Percentiles rank a stretch among this genome's conserved stretches.
phyloP scores from a whole-genome alignment of 2,797 vertebrate species.

The Molossus alvarezi region DNA sequence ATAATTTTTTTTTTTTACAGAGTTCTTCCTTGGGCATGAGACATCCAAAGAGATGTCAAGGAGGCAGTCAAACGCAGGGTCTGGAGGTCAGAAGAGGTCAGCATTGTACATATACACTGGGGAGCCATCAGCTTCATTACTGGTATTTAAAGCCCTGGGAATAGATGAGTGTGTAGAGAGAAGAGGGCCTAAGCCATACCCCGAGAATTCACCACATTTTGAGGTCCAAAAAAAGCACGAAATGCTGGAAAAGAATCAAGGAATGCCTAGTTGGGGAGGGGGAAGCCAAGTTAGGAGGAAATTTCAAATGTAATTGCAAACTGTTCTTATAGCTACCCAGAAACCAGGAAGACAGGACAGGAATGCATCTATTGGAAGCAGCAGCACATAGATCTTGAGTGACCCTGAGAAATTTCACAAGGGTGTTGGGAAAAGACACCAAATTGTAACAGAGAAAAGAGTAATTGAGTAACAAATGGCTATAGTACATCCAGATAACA shows the following conservation, averaged over 20 bases:
- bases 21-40: not conserved
- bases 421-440: not conserved
- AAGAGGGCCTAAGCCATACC: not conserved
- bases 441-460: not conserved
- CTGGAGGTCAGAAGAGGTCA: not conserved
- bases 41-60: not conserved
- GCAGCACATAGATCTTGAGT: not conserved
- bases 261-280: not conserved
- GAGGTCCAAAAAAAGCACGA: not conserved
- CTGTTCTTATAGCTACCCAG: not conserved
- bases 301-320: not conserved
- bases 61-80: not conserved
- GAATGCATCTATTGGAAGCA: not conserved
- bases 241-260: not conserved
- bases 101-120: not conserved
- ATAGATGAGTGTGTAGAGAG: not conserved
- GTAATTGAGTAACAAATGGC: not conserved
- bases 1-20: not conserved
- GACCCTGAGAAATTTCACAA: not conserved
- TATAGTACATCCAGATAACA: not conserved
- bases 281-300: not conserved
- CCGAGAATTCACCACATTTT: not conserved
- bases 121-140: not conserved
- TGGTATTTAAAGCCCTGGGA: not conserved
- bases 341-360: not conserved